Evolutionary conservation across 2,888 invertebrate species (phyloP).

Genomic region (Scaptomyza tumidula): DNA sequence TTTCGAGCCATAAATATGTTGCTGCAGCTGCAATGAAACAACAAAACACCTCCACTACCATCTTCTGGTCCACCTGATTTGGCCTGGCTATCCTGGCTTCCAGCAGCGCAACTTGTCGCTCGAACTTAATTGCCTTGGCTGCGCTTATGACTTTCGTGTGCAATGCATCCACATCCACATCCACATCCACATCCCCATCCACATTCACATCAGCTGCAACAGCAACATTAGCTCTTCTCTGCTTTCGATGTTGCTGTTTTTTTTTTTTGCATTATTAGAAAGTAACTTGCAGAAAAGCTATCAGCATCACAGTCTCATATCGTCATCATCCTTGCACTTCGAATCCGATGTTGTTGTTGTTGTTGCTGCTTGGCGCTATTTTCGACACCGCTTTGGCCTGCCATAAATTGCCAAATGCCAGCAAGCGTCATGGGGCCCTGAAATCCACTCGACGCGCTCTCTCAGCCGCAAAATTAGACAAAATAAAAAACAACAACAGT

Average conservation of each 20-base stretch:
- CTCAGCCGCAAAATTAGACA: constrained; percentile 62
- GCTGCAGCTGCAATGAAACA: constrained; percentile 62
- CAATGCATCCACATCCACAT: constrained; percentile 71
- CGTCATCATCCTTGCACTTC: constrained; percentile 53
- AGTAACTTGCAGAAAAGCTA: constrained; percentile 71
- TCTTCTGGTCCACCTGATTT: constrained; percentile 8
- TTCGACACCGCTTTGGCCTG: constrained; percentile 76
- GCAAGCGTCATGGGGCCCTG: constrained; percentile 67
- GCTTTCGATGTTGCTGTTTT: constrained; percentile 15
- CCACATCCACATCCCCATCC: background rate
- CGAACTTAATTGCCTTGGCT: constrained; percentile 78
- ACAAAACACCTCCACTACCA: constrained; percentile 11
- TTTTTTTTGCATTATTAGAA: constrained; percentile 68
- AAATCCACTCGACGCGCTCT: constrained; percentile 65
- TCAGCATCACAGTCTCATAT: constrained; percentile 60
- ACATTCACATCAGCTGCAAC: constrained; percentile 44
- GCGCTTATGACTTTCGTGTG: constrained; percentile 81
- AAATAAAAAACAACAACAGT: constrained; percentile 23
- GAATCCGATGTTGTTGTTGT: constrained; percentile 10
- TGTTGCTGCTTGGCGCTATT: constrained; percentile 69
- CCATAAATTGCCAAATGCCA: constrained; percentile 77
- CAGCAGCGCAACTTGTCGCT: constrained; percentile 79
- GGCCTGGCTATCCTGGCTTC: constrained; percentile 66
- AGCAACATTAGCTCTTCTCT: constrained; percentile 25
- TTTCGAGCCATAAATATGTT: constrained; percentile 80